These are phyloP conservation scores for Thymelicus lineola DNA, from an alignment of 2,888 invertebrate genomes.

Conservation along the genomic window DNA sequence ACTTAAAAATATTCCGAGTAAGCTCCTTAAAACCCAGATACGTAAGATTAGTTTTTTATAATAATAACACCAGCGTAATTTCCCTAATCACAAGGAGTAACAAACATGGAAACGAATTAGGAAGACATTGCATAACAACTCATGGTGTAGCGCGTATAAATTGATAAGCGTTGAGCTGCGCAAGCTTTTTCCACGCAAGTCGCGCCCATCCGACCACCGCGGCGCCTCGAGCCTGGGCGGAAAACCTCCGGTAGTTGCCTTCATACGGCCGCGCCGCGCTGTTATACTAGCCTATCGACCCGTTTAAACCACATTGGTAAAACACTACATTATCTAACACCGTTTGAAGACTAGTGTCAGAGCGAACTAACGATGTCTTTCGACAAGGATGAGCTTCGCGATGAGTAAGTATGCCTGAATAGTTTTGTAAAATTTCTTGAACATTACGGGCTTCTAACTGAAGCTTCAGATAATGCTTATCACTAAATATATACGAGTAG, in stretches of 20 bases:
- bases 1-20: too few species aligned
- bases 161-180: conserved; percentile 43
- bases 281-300: conserved; percentile 69
- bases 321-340: conserved; percentile 48
- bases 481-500: neutral
- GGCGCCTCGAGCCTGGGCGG: conserved; percentile 58
- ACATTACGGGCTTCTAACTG: neutral
- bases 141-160: conserved; percentile 1
- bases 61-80: too few species aligned
- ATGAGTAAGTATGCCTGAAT: conserved; percentile 86
- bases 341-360: conserved; percentile 54
- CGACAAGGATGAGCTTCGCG: conserved; percentile 88
- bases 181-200: conserved; percentile 51
- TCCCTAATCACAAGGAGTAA: neutral
- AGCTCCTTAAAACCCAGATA: too few species aligned
- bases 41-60: too few species aligned
- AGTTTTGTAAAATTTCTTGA: neutral
- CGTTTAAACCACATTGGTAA: conserved; percentile 48
- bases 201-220: conserved; percentile 53
- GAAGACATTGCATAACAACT: neutral
- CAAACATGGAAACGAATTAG: neutral
- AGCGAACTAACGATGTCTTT: conserved; percentile 79
- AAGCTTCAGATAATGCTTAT: conserved; percentile 18
- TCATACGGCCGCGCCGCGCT: conserved; percentile 65
- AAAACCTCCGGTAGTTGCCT: conserved; percentile 52